These are phyloP conservation scores for Conopomorpha cramerella DNA, from an alignment of 1,140 invertebrate species.

Conservation along the genomic window DNA sequence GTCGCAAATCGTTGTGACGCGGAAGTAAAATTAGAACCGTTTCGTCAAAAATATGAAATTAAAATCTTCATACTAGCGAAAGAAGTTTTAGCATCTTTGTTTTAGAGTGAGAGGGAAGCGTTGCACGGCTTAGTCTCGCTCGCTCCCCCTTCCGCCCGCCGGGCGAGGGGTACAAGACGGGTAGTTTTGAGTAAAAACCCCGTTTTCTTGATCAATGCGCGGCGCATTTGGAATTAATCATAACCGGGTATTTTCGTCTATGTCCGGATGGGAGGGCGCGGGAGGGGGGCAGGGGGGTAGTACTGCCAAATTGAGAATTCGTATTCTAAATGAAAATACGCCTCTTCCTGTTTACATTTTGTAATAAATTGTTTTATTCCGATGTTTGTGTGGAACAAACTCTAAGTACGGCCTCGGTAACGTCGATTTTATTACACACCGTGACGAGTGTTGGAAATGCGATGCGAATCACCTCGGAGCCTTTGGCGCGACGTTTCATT, in stretches of 20 bases:
- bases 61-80: constrained; percentile 60
- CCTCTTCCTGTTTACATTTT: constrained; percentile 58
- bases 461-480: no score
- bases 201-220: constrained; percentile 56
- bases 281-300: constrained; percentile 12
- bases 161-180: constrained; percentile 34
- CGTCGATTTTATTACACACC: no score
- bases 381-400: constrained; percentile 37
- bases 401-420: no score
- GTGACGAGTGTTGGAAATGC: no score
- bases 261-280: constrained; percentile 25
- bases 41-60: no score
- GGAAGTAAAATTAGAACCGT: constrained; percentile 48
- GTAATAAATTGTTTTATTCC: constrained; percentile 56
- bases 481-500: no score
- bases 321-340: constrained; percentile 59
- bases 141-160: constrained; percentile 15
- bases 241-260: constrained; percentile 59
- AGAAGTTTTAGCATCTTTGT: constrained; percentile 61
- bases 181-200: constrained; percentile 56
- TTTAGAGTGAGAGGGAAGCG: constrained; percentile 50
- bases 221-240: constrained; percentile 57
- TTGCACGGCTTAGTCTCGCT: constrained; percentile 54
- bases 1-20: constrained; percentile 8
- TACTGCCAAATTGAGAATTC: constrained; percentile 39